These are phyloP conservation scores for Triplophysa tibetana DNA, from an alignment of 2,113 vertebrate species.

Conservation along the genomic window DNA sequence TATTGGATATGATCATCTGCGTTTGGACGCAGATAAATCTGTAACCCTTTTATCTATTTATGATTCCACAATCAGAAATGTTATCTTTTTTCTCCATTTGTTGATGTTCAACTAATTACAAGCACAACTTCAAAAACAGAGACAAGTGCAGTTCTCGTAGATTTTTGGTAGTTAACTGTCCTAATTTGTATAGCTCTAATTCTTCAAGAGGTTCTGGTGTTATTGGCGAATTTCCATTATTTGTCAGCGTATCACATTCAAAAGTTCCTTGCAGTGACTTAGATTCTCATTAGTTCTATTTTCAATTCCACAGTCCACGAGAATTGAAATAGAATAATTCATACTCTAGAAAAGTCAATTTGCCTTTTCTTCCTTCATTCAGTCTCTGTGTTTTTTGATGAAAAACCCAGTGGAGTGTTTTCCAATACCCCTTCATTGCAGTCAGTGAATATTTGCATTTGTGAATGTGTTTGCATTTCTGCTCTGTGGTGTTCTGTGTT, in stretches of 20 bases:
- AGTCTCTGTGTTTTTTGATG: constrained; percentile 24
- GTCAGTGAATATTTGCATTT: constrained; percentile 43
- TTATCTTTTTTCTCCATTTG: not conserved
- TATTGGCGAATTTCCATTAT: constrained; percentile 29
- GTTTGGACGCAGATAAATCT: not conserved
- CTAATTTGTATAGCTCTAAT: not conserved
- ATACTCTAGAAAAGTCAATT: constrained; percentile 7
- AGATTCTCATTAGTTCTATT: constrained; percentile 38
- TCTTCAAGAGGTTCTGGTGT: constrained; percentile 1
- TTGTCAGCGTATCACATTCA: constrained; percentile 14
- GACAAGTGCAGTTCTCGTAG: not conserved
- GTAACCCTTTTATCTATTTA: not conserved
- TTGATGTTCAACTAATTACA: not conserved
- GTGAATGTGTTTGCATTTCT: constrained; percentile 51
- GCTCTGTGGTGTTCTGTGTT: constrained; percentile 34
- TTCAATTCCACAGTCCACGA: constrained; percentile 15
- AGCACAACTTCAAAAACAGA: not conserved
- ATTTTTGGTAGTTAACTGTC: not conserved
- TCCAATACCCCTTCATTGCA: constrained; percentile 31
- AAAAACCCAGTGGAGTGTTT: not conserved
- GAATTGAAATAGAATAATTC: constrained; percentile 48
- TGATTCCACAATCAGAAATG: not conserved
- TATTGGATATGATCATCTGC: not conserved
- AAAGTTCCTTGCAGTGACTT: not conserved
- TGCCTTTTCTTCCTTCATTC: constrained; percentile 30